A percentile compares a stretch with the other conserved stretches of the same genome.
phyloP scores from a whole-genome alignment of 2,888 invertebrate species.

The Yponomeuta evonymella region DNA sequence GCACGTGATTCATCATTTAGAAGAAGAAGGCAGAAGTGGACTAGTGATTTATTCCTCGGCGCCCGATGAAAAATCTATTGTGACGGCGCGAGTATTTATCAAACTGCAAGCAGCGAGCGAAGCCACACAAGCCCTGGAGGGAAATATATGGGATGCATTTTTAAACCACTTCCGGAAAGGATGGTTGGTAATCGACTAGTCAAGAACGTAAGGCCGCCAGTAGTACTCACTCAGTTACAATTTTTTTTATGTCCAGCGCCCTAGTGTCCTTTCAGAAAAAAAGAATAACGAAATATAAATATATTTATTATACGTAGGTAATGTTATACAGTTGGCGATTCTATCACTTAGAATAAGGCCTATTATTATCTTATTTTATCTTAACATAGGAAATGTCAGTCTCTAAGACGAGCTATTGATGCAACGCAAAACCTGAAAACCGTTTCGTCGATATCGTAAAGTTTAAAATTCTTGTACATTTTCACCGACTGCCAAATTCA shows the following conservation, averaged over 20 bases:
- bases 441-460: no score
- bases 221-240: no score
- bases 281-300: no score
- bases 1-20: slow-evolving; percentile 5
- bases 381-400: no score
- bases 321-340: no score
- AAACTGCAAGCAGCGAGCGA: slow-evolving; percentile 1
- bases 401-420: no score
- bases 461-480: no score
- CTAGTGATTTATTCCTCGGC: slow-evolving; percentile 1
- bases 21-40: not conserved
- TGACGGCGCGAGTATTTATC: not conserved
- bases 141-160: not conserved
- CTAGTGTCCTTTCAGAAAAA: not conserved
- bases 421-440: no score
- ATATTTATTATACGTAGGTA: no score
- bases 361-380: no score
- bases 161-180: not conserved
- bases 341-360: no score
- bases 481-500: no score
- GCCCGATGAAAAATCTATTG: slow-evolving; percentile 12
- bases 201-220: not conserved
- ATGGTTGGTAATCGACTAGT: not conserved
- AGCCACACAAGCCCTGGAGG: not conserved
- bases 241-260: not conserved